Base-by-base conservation (phyloP, 2,113 vertebrate species). In the Candoia aspera region DNA sequence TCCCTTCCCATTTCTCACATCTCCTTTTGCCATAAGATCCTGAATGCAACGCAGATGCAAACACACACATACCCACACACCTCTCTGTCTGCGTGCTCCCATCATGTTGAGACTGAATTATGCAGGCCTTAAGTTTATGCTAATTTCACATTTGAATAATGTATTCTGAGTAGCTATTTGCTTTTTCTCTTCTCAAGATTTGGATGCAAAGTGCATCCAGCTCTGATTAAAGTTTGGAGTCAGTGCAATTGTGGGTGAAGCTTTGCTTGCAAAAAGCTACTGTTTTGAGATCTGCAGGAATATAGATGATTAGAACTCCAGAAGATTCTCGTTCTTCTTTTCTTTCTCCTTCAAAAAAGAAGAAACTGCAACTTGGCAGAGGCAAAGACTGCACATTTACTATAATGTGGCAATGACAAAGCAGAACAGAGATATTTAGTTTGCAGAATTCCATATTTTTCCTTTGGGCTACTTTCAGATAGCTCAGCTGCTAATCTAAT, bases 91-190 rank as follows among this genome's bases (percentile, higher is more conserved):
- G 49, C 62, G 57, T 62, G 53, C 60, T 91, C 90, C 23, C 68
- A 55, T 37, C 90, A 73, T 33, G 54, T 73, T 79, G 85, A 46
- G 42, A 62, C 62, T 92, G 91, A 89, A 89, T 92, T 89, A 92
- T 92, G 91, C 79, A 89, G 54, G 58, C 6, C 58, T 60, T 37
- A 92, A 46, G 8, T 84, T 23, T 64, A 64, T 89, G 91, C 91
- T 92, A 92, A 92, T 92, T 85, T 23, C n/a, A 57, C 79, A 92
- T 89, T 84, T 92, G 87, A 92, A 92, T 92, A 92, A 92, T 92
- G 89, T 92, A 92, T 92, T 92, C 87, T 42, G n/a, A 64, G 88
- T 85, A 88, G 83, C 87, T 64, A 85, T 89, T 92, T 92, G 79
- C n/a, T 89, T 89, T 55, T 85, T 62, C 58, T 85, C 79, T 33